These are phyloP conservation scores for Halichoeres trimaculatus DNA, from an alignment of 2,113 vertebrate genomes.

Conservation along the genomic window DNA sequence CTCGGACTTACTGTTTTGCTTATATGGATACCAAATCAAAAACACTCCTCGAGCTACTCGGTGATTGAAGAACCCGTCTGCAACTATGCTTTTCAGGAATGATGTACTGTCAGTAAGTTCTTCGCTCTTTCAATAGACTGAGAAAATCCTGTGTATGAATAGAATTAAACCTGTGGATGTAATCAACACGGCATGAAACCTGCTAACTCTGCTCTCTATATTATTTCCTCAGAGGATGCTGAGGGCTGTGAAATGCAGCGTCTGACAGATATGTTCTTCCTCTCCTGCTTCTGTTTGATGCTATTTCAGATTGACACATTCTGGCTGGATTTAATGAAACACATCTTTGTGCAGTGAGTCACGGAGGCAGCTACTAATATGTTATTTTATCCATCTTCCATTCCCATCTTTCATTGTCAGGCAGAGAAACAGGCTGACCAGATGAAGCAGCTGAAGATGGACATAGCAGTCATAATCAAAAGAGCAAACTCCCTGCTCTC, in stretches of 20 bases:
- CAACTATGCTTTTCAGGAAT: too few relatives aligned
- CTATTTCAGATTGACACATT: slow-evolving; percentile 54
- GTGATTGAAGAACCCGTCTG: too few relatives aligned
- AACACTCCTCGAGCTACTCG: too few relatives aligned
- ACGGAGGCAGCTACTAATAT: slow-evolving; percentile 44
- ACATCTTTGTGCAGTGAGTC: slow-evolving; percentile 55
- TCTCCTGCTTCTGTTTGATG: slow-evolving; percentile 34
- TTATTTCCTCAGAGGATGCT: slow-evolving; percentile 10
- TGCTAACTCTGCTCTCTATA: slow-evolving; percentile 1
- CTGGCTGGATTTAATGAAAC: slow-evolving; percentile 63
- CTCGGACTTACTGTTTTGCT: too few relatives aligned
- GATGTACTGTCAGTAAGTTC: too few relatives aligned
- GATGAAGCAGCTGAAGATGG: slow-evolving; percentile 30
- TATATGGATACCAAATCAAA: too few relatives aligned
- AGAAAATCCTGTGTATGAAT: too few relatives aligned
- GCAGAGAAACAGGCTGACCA: slow-evolving; percentile 32
- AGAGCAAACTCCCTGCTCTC: neutral
- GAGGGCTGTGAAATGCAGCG: slow-evolving; percentile 24
- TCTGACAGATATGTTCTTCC: slow-evolving; percentile 39
- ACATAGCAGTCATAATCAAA: neutral
- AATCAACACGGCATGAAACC: too few relatives aligned
- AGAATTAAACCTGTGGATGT: too few relatives aligned
- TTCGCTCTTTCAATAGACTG: too few relatives aligned
- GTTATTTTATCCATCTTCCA: slow-evolving; percentile 45
- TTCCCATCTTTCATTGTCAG: slow-evolving; percentile 48